phyloP scores from a whole-genome alignment of 92 coral and sea anemone genomes.

The Muricea muricata region DNA sequence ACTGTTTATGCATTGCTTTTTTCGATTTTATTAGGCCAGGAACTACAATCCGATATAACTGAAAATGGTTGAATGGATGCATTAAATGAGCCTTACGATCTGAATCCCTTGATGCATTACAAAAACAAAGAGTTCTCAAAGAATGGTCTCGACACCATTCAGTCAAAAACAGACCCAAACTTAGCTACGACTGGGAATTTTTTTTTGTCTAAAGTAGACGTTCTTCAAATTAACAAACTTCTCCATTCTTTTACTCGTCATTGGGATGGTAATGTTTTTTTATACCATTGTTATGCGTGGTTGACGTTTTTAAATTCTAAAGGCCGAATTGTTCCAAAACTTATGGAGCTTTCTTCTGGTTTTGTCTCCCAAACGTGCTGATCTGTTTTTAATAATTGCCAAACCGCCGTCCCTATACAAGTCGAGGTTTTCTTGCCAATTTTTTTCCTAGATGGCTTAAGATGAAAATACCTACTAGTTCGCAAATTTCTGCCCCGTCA shows the following conservation, averaged over 20 bases:
- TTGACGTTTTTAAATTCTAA: no score
- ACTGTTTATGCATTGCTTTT: not conserved
- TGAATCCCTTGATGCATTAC: slow-evolving; percentile 84
- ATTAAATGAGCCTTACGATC: slow-evolving; percentile 75
- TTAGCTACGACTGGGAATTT: slow-evolving; percentile 63
- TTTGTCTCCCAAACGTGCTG: no score
- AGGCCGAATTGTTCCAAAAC: no score
- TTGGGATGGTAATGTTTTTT: not conserved
- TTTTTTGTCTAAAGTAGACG: not conserved
- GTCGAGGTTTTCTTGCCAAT: no score
- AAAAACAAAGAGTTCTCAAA: slow-evolving; percentile 82
- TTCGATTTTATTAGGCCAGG: slow-evolving; percentile 55
- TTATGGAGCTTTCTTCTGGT: no score
- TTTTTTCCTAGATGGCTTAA: no score
- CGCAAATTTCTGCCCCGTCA: no score
- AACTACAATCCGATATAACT: slow-evolving; percentile 77
- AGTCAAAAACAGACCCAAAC: slow-evolving; percentile 66
- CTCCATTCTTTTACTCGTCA: not conserved
- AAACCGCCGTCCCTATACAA: no score
- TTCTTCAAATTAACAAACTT: not conserved
- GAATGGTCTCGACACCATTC: slow-evolving; percentile 80
- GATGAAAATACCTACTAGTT: no score
- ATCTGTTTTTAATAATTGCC: no score
- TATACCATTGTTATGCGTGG: no score
- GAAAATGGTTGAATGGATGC: slow-evolving; percentile 80